Evolutionary conservation across 2,113 vertebrate genomes (phyloP), one percentile per base, ranked within the genome.

Genomic region (Protomyctophum bolini): DNA sequence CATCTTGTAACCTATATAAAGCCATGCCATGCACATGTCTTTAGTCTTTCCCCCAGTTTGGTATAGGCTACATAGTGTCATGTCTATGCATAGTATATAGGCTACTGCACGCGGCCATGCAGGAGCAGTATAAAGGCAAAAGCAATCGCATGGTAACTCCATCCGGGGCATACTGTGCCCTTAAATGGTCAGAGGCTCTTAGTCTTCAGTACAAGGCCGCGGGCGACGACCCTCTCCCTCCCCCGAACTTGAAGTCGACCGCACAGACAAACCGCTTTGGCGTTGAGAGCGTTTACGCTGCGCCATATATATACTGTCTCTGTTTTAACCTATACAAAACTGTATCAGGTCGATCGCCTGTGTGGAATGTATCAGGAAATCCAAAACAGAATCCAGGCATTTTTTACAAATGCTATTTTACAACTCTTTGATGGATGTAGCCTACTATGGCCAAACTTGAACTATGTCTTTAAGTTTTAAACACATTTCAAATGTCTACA

Each of bases 211-310:
- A 58, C 80, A 83, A 41, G 69, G 72, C 28, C 28, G 46, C 65
- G 51, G 70, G 63, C 64, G 10, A 66, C 55, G 66, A 63, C 69
- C 65, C 77, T 84, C 71, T 86, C 84, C 90, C 89, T 90, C 88
- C 88, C 89, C 88, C 90, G 92, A 93, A 92, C 91, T 93, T 93
- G 92, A 93, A 93, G 84, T 92, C 91, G 88, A 92, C 87, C 88
- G 85, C 82, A 83, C 68, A 89, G 81, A 89, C 88, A 90, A 90
- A 84, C 3, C 33, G 83, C 85, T 88, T 89, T 88, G 85, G 83
- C 88, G 87, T 90, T 89, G 85, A 88, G 69, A n/a, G 33, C 54
- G 59, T 82, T 87, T 81, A 85, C 77, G 58, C 82, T 69, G 58
- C 46, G 61, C 70, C 75, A 56, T 47, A 76, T 47, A 76, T 11